These are phyloP conservation scores for Chloropsis cyanopogon DNA, from an alignment of 2,113 vertebrate genomes.

Conservation along the genomic window DNA sequence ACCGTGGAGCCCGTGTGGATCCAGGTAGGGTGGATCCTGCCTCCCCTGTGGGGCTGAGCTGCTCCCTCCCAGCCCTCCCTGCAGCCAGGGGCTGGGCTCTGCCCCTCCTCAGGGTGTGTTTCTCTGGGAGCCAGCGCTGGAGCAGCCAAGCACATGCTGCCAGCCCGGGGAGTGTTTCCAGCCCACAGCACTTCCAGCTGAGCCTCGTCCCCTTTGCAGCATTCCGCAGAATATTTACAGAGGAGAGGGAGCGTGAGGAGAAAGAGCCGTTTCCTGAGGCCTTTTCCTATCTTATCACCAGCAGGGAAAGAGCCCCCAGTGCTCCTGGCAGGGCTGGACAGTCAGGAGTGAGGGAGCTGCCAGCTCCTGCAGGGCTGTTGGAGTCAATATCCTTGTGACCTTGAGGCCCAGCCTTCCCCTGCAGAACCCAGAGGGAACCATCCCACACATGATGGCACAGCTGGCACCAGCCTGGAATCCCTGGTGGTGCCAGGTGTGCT, in stretches of 20 bases:
- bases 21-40: constrained; percentile 74
- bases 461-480: not conserved
- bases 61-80: accelerated
- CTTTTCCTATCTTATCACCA: not conserved
- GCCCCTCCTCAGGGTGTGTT: not conserved
- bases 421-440: not conserved
- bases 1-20: constrained; percentile 92
- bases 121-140: accelerated
- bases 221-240: not conserved
- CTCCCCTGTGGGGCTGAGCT: not conserved
- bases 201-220: not conserved
- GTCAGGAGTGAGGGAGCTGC: not conserved
- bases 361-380: not conserved
- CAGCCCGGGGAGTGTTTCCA: not conserved
- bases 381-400: not conserved
- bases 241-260: not conserved
- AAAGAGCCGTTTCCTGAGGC: not conserved
- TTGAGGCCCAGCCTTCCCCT: not conserved
- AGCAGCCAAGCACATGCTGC: accelerated
- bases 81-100: not conserved
- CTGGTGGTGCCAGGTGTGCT: not conserved
- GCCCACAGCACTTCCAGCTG: not conserved
- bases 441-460: not conserved
- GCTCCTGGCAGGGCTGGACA: not conserved
- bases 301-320: not conserved